These are phyloP conservation scores for Ommatoiulus sabulosus DNA, from an alignment of 2,888 invertebrate genomes.

Conservation along the genomic window DNA sequence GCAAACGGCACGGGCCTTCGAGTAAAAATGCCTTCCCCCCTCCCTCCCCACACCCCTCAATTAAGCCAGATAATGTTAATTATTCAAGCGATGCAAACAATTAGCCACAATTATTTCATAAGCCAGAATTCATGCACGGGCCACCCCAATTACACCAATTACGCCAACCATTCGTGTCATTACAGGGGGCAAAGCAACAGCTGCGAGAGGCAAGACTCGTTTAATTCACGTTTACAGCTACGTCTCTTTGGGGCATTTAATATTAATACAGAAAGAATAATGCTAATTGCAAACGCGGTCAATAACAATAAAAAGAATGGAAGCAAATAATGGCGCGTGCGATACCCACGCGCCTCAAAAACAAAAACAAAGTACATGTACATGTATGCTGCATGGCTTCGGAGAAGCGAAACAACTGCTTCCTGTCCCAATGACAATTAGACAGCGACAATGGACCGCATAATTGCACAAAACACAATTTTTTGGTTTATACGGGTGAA, in stretches of 20 bases:
- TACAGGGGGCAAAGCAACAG: not conserved
- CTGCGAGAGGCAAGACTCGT: slow-evolving; percentile 1
- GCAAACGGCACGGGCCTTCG: not conserved
- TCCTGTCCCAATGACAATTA: not conserved
- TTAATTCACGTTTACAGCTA: slow-evolving; percentile 30
- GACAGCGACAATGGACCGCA: slow-evolving; percentile 7
- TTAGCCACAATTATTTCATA: slow-evolving; percentile 36
- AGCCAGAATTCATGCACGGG: slow-evolving; percentile 12
- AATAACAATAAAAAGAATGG: not conserved
- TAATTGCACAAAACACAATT: not conserved
- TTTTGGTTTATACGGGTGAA: not conserved
- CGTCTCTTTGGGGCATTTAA: slow-evolving; percentile 13
- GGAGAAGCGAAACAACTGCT: not conserved
- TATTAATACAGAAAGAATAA: not conserved
- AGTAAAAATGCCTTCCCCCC: not conserved
- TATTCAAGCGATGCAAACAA: slow-evolving; percentile 36
- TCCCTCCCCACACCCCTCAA: not conserved
- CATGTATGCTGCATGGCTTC: not conserved
- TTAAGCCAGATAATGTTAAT: slow-evolving; percentile 31
- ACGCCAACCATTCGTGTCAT: slow-evolving; percentile 5
- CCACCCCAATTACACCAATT: slow-evolving; percentile 25
- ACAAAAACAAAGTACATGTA: not conserved
- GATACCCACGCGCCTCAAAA: slow-evolving; percentile 16
- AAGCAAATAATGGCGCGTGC: not conserved
- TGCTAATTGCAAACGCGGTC: not conserved